Evolutionary conservation across 2,113 vertebrate genomes (phyloP).

Genomic region (Myotis yumanensis): DNA sequence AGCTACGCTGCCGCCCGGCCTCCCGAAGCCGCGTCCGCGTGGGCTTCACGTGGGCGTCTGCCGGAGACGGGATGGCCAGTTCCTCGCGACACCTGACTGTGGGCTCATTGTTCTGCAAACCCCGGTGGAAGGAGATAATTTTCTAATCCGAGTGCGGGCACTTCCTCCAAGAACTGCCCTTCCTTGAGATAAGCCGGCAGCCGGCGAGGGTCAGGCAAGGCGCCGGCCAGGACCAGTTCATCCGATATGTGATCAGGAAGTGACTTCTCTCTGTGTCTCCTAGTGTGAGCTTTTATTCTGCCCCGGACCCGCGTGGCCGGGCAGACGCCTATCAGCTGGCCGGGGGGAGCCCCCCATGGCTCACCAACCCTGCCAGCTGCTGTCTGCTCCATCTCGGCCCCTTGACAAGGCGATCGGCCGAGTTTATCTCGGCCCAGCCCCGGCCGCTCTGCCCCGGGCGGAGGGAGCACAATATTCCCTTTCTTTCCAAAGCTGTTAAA

Average conservation of each 20-base stretch:
- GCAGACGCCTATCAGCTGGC: background rate
- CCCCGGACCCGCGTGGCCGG: too few relatives aligned
- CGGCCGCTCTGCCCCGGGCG: slow-evolving; percentile 57
- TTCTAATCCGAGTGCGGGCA: background rate
- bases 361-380: slow-evolving; percentile 64
- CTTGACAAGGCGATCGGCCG: slow-evolving; percentile 52
- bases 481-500: slow-evolving; percentile 72
- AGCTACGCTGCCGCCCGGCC: too few relatives aligned
- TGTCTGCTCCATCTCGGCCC: slow-evolving; percentile 47
- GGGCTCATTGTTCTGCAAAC: background rate
- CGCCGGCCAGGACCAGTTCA: fast-evolving
- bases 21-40: too few relatives aligned
- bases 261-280: background rate
- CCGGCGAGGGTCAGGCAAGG: fast-evolving
- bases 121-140: background rate
- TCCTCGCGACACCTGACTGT: fast-evolving
- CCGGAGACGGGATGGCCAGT: background rate
- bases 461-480: slow-evolving; percentile 70
- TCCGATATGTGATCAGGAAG: fast-evolving
- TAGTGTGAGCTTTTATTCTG: slow-evolving; percentile 47
- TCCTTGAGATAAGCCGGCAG: background rate
- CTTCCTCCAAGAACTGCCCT: background rate
- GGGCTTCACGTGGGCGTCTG: too few relatives aligned
- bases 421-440: background rate
- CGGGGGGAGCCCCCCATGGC: slow-evolving; percentile 55